These are phyloP conservation scores for Gasterosteus nipponicus DNA, from an alignment of 2,113 vertebrate genomes.

Conservation along the genomic window DNA sequence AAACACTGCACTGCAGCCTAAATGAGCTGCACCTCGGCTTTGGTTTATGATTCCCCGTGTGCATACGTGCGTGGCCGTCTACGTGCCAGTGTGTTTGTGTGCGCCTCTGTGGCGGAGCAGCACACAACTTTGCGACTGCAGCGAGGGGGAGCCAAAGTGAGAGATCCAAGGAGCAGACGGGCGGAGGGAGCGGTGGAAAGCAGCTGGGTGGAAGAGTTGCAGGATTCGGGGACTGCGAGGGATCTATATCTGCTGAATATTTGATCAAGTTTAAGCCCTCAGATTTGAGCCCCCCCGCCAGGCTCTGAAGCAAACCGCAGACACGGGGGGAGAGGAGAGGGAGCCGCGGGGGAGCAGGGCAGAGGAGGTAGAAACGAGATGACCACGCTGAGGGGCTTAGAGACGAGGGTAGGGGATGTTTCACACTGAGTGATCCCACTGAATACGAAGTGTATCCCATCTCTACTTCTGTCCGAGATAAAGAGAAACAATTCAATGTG, in stretches of 20 bases:
- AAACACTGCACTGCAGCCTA: constrained; percentile 63
- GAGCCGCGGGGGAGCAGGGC: constrained; percentile 26
- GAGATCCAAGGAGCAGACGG: constrained; percentile 1
- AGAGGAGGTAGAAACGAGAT: constrained; percentile 15
- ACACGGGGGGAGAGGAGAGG: constrained; percentile 34
- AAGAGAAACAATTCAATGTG: not conserved
- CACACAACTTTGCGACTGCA: constrained; percentile 46
- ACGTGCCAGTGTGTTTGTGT: not conserved
- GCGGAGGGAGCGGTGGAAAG: constrained; percentile 39
- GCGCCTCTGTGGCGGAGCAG: not conserved
- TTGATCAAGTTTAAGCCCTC: constrained; percentile 75
- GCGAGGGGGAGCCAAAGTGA: constrained; percentile 17
- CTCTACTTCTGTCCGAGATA: not conserved
- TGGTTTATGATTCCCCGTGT: constrained; percentile 52
- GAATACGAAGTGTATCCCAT: constrained; percentile 11
- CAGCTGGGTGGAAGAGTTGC: constrained; percentile 55
- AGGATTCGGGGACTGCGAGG: constrained; percentile 69
- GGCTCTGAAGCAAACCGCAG: constrained; percentile 45
- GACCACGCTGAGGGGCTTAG: constrained; percentile 38
- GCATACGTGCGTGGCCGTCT: constrained; percentile 29
- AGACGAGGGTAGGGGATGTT: not conserved
- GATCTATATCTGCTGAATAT: constrained; percentile 82
- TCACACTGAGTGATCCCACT: constrained; percentile 17
- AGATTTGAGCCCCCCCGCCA: constrained; percentile 70
- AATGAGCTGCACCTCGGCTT: constrained; percentile 65